phyloP scores from a whole-genome alignment of 1,140 invertebrate genomes.

The Neodiprion virginianus region DNA sequence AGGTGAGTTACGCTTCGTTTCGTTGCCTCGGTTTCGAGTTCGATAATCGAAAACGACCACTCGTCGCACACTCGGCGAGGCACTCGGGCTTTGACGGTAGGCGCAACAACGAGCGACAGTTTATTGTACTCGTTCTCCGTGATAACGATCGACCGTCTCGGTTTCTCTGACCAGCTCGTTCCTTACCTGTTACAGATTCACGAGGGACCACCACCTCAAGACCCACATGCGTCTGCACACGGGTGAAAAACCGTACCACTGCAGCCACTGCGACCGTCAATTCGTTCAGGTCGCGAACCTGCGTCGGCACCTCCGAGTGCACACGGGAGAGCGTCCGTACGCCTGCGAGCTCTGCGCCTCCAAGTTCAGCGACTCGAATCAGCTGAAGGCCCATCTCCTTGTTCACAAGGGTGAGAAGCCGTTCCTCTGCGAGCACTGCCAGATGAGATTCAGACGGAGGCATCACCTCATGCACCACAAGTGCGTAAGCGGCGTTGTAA shows the following conservation, averaged over 20 bases:
- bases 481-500: constrained; percentile 65
- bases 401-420: constrained; percentile 92
- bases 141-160: too few relatives aligned
- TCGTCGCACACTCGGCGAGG: too few relatives aligned
- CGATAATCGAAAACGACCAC: not conserved
- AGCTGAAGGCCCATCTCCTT: constrained; percentile 88
- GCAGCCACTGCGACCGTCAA: constrained; percentile 87
- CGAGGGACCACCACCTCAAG: constrained; percentile 94
- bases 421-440: constrained; percentile 80
- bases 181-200: constrained; percentile 68
- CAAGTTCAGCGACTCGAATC: constrained; percentile 93
- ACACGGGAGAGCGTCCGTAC: constrained; percentile 95
- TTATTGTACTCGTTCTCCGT: too few relatives aligned
- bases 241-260: constrained; percentile 92
- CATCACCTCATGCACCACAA: constrained; percentile 88
- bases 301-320: constrained; percentile 89
- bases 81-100: too few relatives aligned
- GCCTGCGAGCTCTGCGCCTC: constrained; percentile 88
- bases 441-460: constrained; percentile 78
- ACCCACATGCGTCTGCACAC: constrained; percentile 93
- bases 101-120: too few relatives aligned
- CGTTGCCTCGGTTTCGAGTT: not conserved
- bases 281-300: constrained; percentile 96
- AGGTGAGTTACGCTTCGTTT: constrained; percentile 51
- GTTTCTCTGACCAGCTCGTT: too few relatives aligned